Evolutionary conservation across 2,888 invertebrate species (phyloP).

Genomic region (Drosophila stalkeri): DNA sequence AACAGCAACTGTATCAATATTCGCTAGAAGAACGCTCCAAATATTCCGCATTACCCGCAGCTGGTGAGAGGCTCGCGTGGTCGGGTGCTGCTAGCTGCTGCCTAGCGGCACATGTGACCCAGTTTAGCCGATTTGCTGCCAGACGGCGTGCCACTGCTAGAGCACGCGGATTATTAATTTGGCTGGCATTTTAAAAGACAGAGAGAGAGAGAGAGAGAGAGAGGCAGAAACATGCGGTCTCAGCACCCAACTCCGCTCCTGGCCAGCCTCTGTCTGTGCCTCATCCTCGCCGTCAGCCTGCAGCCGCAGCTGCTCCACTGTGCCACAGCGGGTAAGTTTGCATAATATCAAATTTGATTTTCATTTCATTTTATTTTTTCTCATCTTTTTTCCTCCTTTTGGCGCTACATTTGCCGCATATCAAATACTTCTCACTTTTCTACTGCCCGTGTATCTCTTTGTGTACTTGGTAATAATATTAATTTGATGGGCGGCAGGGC

Average conservation of each 20-base stretch:
- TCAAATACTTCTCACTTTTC: constrained; percentile 43
- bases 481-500: constrained; percentile 53
- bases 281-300: constrained; percentile 18
- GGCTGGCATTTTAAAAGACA: constrained; percentile 64
- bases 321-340: constrained; percentile 70
- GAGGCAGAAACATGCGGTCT: constrained; percentile 55
- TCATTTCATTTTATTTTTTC: constrained; percentile 1
- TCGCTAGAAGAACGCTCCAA: constrained; percentile 3
- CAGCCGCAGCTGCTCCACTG: constrained; percentile 33
- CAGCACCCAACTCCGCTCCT: constrained; percentile 50
- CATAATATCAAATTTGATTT: constrained; percentile 43
- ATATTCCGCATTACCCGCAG: constrained; percentile 44
- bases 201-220: too few relatives aligned
- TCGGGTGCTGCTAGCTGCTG: constrained; percentile 27
- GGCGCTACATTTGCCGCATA: constrained; percentile 60
- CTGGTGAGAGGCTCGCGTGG: constrained; percentile 21
- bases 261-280: constrained; percentile 24
- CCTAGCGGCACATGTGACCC: constrained; percentile 69
- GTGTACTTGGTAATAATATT: constrained; percentile 31
- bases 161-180: constrained; percentile 69
- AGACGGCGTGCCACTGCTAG: constrained; percentile 25
- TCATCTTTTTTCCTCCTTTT: neutral
- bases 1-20: constrained; percentile 17
- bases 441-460: constrained; percentile 3
- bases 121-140: constrained; percentile 61